Base-by-base conservation (phyloP, 2,888 invertebrate species). In the Matsumyia berberina region DNA sequence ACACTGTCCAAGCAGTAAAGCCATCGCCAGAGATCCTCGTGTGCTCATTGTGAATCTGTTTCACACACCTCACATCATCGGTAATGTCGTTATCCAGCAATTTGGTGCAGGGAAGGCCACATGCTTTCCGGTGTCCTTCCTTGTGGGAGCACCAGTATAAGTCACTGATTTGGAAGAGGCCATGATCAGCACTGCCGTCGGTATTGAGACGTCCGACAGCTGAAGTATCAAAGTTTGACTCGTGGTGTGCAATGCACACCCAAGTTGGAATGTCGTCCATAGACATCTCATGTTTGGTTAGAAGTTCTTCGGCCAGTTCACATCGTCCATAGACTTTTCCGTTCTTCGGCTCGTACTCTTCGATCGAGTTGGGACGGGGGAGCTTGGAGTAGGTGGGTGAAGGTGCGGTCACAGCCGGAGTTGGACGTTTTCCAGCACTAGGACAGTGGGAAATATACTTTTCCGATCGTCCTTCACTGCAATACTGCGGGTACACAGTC, bases 1-100 rank as follows among this genome's bases (percentile, higher is more conserved):
- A 96, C 0, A 95, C 95, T 0, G 94, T 93, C 96, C 96, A 96
- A 0, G 96, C 96, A 33, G 93, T 93, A 89, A 95, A 96, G 0
- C 96, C 96, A 89, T 96, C 93, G 0, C 96, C 95, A 6, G 94
- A 94, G 1, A 95, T 90, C 1, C 93, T 90, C 15, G 94, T 93
- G 89, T 95, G 95, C 87, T 95, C 95, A 12, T 94, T 92, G 88
- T 94, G 93, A 64, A 96, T 94, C 46, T 91, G 92, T 12, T 93
- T 92, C 0, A 95, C 94, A 89, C 96, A 96, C 44, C 92, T 90
- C 1, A 96, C 92, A 89, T 96, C 96, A 89, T 96, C 95, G 4
- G 92, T 89, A 55, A 96, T 94, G 89, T 96, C 94, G 29, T 94
- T 94, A 87, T 96, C 94, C 49, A 94, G 93, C 31, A 96, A 91